Evolutionary conservation across 2,888 invertebrate species (phyloP).

Genomic region (Caenorhabditis becei): DNA sequence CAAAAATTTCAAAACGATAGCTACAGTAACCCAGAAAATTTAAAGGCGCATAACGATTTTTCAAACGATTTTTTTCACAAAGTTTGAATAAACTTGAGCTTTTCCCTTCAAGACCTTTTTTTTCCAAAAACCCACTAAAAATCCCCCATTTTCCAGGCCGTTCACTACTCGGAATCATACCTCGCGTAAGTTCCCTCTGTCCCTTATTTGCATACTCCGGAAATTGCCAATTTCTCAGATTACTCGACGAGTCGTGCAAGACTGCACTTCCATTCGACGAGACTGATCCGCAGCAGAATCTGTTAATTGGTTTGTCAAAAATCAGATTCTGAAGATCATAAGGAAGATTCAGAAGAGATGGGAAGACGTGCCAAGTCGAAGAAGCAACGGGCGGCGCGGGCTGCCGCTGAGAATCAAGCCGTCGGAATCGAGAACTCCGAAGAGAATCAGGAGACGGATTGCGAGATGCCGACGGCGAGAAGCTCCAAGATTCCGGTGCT

Average conservation of each 20-base stretch:
- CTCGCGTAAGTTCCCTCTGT: conserved; percentile 26
- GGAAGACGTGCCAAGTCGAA: conserved; percentile 51
- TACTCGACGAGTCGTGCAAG: conserved; percentile 41
- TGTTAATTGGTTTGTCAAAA: conserved; percentile 15
- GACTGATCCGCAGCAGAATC: background rate
- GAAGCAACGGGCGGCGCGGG: conserved; percentile 36
- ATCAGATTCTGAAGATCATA: background rate
- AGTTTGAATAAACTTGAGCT: no score
- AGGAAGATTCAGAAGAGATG: conserved; percentile 41
- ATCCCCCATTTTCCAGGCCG: conserved; percentile 20
- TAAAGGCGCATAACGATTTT: no score
- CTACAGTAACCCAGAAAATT: no score
- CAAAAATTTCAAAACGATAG: no score
- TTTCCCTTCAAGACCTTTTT: no score
- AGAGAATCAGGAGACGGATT: conserved; percentile 44
- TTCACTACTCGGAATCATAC: conserved; percentile 33
- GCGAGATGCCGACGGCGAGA: conserved; percentile 37
- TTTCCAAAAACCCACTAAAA: no score
- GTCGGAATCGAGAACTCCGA: background rate
- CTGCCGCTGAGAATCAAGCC: conserved; percentile 22
- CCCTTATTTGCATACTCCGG: conserved; percentile 6
- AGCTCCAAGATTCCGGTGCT: conserved; percentile 46
- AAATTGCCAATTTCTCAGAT: conserved; percentile 44
- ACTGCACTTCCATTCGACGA: conserved; percentile 39
- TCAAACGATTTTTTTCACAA: no score